Base-by-base conservation (phyloP, 2,113 vertebrate species). In the Aegotheles bennettii region DNA sequence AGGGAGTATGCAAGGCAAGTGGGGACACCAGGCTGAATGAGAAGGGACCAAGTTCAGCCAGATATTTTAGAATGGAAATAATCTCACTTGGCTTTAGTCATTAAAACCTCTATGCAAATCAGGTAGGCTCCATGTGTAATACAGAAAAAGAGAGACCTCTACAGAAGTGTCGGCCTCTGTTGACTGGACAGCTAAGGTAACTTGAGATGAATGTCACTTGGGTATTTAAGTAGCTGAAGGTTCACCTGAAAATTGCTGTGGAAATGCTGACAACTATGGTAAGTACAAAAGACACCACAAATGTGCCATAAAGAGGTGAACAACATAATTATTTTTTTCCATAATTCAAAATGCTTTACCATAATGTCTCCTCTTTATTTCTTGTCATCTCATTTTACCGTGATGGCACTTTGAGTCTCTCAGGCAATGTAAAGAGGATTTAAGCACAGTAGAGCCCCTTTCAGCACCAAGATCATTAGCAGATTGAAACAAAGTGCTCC, bases 401-500 rank as follows among this genome's bases (percentile, higher is more conserved):
- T 89, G 94, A 92, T 84, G 64, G 56, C 64, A 42, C 68, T 96
- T 68, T 35, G n/a, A 56, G 47, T 64, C 79, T 97, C 71, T 74
- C 53, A 86, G 83, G 64, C 82, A 84, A 64, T 75, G n/a, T 78
- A 84, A 89, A 84, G 69, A 89, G 56, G 68, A 31, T 90, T 80
- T 75, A 87, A 81, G 69, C n/a, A 42, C 0, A 1, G 36, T n/a
- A 75, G 56, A 89, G 48, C n/a, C 64, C 68, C 64, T 93, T 90
- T 94, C 61, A 91, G 82, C 50, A 78, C 90, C 85, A 91, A 89
- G 50, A 88, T 94, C 87, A 71, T 96, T 96, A 95, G 67, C 18
- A 91, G 87, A 96, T 89, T 83, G 90, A 90, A 82, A 90, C 60
- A 93, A 96, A 97, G 93, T 94, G 87, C 87, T 83, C 80, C 47